phyloP scores from a whole-genome alignment of 2,113 vertebrate genomes.

The Aegypius monachus region DNA sequence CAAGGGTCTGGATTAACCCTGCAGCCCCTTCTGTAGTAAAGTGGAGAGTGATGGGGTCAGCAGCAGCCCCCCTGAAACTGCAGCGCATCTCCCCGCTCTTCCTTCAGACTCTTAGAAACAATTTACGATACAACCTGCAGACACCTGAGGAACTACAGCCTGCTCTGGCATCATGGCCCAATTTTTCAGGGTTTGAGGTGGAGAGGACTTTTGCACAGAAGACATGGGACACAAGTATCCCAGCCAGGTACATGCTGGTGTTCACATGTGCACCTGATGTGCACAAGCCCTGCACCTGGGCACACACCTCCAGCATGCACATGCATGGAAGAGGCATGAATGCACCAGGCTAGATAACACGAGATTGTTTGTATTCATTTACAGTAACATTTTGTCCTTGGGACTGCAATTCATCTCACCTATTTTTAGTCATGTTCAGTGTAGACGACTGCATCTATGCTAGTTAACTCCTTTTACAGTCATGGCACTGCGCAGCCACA shows the following conservation, averaged over 20 bases:
- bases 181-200: not conserved
- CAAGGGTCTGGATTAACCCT: not conserved
- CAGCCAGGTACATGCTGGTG: not conserved
- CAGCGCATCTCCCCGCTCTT: not conserved
- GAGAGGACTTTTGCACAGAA: not conserved
- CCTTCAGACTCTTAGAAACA: not conserved
- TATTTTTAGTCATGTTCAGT: slow-evolving; percentile 21
- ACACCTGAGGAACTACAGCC: not conserved
- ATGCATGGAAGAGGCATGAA: not conserved
- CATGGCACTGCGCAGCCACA: not conserved
- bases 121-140: not conserved
- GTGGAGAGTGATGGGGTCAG: rapidly evolving
- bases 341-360: not conserved
- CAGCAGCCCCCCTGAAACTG: not conserved
- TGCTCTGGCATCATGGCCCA: not conserved
- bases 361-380: not conserved
- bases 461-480: slow-evolving; percentile 1
- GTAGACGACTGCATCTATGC: not conserved
- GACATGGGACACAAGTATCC: not conserved
- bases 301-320: not conserved
- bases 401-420: not conserved
- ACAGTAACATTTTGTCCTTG: not conserved
- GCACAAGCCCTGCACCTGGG: not conserved
- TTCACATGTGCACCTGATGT: not conserved
- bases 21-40: rapidly evolving